Conservation (phyloP, 1,140 invertebrate species). For the Drosophila kohkoa region DNA sequence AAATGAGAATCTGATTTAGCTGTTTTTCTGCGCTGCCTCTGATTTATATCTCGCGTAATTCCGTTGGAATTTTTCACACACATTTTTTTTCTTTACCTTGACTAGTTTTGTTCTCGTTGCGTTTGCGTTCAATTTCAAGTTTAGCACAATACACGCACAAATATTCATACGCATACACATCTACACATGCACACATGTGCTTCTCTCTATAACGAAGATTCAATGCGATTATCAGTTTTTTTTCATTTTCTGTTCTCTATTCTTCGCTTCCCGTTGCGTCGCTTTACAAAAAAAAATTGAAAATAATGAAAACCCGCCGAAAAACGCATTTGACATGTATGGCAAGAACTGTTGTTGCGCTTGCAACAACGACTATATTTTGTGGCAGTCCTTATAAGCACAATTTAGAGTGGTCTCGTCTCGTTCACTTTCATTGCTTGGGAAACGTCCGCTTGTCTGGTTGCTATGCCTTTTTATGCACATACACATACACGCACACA, state of each 20-base stretch:
- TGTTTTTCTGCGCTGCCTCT: conserved; percentile 35
- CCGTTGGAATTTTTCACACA: conserved; percentile 75
- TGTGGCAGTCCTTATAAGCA: conserved; percentile 48
- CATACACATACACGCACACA: conserved; percentile 40
- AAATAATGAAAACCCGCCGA: conserved; percentile 41
- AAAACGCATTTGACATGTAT: conserved; percentile 59
- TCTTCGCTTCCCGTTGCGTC: conserved; percentile 20
- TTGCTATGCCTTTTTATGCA: conserved; percentile 63
- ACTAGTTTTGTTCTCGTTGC: conserved; percentile 73
- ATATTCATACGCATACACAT: conserved; percentile 45
- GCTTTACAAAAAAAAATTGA: conserved; percentile 30
- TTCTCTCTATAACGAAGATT: conserved; percentile 45
- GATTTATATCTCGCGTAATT: conserved; percentile 72
- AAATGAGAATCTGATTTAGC: conserved; percentile 46
- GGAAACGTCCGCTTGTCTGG: conserved; percentile 49
- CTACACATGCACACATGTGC: conserved; percentile 59
- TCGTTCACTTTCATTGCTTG: conserved; percentile 48
- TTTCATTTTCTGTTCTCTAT: not conserved
- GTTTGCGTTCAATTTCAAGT: conserved; percentile 73
- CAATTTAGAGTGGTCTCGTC: conserved; percentile 33
- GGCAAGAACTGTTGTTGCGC: conserved; percentile 12
- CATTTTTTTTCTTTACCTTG: conserved; percentile 68
- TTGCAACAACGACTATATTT: conserved; percentile 18
- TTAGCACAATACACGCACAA: conserved; percentile 62
- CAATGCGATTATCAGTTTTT: conserved; percentile 55